phyloP scores from a whole-genome alignment of 2,113 vertebrate genomes.

The Mystacornis crossleyi region DNA sequence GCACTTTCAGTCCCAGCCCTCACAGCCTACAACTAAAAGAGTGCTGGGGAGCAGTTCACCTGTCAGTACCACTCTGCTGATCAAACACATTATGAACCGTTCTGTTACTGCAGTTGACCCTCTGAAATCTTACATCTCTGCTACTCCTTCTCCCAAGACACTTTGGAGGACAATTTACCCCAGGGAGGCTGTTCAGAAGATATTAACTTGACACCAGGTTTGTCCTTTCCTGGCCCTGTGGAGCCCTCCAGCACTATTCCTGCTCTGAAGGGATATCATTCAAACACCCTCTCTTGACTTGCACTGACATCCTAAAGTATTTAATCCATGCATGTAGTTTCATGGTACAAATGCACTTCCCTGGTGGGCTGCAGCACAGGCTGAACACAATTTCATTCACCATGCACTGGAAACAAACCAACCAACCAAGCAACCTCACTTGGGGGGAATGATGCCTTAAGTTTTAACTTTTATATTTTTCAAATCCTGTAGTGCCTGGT shows the following conservation, averaged over 20 bases:
- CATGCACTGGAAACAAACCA: background rate
- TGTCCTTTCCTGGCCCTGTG: background rate
- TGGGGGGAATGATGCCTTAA: background rate
- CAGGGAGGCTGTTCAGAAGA: background rate
- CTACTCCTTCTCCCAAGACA: background rate
- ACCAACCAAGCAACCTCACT: background rate
- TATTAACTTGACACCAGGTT: background rate
- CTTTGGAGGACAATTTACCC: background rate
- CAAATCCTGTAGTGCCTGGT: background rate
- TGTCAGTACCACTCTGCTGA: background rate
- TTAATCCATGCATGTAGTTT: rapidly evolving
- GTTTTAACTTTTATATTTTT: background rate
- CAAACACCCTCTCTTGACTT: background rate
- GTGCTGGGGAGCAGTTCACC: background rate
- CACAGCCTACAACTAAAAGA: background rate
- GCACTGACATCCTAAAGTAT: background rate
- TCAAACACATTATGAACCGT: background rate
- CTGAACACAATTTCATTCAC: background rate
- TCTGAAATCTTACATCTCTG: background rate
- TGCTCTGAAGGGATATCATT: background rate
- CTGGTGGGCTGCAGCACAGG: background rate
- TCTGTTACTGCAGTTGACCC: background rate
- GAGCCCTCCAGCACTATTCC: background rate
- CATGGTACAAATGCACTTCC: rapidly evolving
- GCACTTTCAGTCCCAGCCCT: background rate